Conservation (phyloP, 1,140 invertebrate genomes). For the Cephus cinctus region DNA sequence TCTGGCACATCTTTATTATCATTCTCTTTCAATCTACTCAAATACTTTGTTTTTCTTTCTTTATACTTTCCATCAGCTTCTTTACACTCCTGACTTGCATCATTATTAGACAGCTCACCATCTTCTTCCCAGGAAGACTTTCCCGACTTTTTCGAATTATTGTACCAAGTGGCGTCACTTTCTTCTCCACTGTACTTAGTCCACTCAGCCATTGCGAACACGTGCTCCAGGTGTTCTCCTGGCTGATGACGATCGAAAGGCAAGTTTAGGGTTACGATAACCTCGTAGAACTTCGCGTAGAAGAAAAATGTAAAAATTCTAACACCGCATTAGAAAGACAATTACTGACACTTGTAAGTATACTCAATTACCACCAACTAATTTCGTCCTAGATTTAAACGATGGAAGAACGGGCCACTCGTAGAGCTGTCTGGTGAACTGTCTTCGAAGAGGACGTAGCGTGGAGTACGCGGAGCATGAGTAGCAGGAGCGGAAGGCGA, state of each 20-base stretch:
- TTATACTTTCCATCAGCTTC: not conserved
- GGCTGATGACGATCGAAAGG: no score
- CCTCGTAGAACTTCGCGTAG: no score
- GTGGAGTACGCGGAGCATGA: no score
- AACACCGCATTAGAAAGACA: no score
- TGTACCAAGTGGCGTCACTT: conserved; percentile 5
- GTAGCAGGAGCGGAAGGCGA: no score
- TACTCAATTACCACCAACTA: no score
- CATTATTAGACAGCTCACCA: not conserved
- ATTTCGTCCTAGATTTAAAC: conserved; percentile 53
- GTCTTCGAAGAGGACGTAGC: conserved; percentile 43
- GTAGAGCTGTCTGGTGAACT: conserved; percentile 47
- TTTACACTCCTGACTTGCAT: not conserved
- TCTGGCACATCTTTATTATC: not conserved
- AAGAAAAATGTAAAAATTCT: no score
- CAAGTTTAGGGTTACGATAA: no score
- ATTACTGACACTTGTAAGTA: no score
- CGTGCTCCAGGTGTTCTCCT: no score
- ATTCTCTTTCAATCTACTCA: not conserved
- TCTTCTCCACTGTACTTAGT: conserved; percentile 40
- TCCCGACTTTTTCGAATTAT: not conserved
- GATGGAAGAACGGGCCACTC: conserved; percentile 49
- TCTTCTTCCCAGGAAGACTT: not conserved
- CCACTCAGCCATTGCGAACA: conserved; percentile 51
- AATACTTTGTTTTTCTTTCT: not conserved